Evolutionary conservation across 2,113 vertebrate genomes (phyloP), one percentile per base, ranked within the genome.

Genomic region (Chauna torquata): DNA sequence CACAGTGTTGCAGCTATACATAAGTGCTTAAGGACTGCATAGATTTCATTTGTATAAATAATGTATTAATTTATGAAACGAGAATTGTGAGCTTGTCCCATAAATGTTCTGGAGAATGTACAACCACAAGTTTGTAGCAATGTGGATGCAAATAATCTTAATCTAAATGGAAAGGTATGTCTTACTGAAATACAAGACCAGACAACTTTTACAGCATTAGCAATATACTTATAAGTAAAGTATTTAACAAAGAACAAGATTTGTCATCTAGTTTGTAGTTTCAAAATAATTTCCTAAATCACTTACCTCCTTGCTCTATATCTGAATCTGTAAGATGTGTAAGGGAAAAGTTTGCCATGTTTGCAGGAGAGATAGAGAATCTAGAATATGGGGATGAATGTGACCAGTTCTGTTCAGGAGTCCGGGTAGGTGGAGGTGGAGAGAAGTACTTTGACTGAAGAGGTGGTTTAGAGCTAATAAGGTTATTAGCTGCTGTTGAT

Each of bases 301-400:
- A 97, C 99, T 99, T 95, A 98, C 99, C 99, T 98, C 99, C 99
- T 98, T 99, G 99, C 71, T 99, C 99, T 11, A 99, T 99, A 97
- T 99, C 99, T 0, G 99, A 99, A 98, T 99, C 99, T 0, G 99
- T 99, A 52, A 99, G 98, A 92, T 99, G 99, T 0, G 99, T 99
- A n/a, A 99, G 98, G 17, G 99, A 99, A 97, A 99, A 99, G 98
- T 98, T 99, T 61, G 99, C 99, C 19, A 99, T 99, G 98, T 98
- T 99, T 96, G 99, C 99, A 2, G 99, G 99, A 7, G 99, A 99
- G 92, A 99, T 99, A 85, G 99, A 99, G 98, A 99, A 99, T 71
- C 99, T 98, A 69, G 99, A 99, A 89, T 99, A 99, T 62, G 98
- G 98, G 6, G 98, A 98, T 7, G 98, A 75, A 27, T 98, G 95